Conservation (phyloP, 2,113 vertebrate species). For the Cacatua alba region DNA sequence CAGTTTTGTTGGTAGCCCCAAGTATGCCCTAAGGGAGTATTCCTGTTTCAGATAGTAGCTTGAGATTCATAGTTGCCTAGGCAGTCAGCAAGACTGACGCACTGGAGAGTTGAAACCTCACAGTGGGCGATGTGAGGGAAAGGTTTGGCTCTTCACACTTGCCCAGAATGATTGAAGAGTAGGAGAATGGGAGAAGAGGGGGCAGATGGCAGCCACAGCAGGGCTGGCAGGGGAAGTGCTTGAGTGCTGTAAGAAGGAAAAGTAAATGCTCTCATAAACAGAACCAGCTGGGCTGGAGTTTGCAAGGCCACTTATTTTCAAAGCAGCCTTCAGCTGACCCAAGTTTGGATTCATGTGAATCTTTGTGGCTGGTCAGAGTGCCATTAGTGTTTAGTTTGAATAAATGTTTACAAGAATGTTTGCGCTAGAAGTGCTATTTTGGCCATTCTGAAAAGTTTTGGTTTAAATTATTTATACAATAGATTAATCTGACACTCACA, state of each 20-base stretch:
- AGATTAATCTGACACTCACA: background rate
- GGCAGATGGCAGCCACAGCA: slow-evolving; percentile 23
- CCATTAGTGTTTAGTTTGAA: background rate
- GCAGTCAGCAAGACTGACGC: background rate
- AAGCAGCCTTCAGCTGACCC: background rate
- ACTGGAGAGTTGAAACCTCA: background rate
- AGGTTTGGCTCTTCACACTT: background rate
- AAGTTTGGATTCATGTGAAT: background rate
- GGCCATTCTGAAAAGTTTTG: background rate
- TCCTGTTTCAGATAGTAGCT: background rate
- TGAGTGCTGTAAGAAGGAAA: background rate
- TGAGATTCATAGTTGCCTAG: background rate
- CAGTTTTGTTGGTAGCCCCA: background rate
- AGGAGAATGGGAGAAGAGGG: background rate
- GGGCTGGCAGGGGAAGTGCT: background rate
- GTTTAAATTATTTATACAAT: background rate
- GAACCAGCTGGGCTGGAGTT: slow-evolving; percentile 8
- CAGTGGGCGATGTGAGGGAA: background rate
- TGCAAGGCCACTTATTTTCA: background rate
- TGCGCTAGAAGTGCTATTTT: background rate
- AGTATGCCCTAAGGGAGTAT: background rate
- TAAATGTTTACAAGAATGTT: slow-evolving; percentile 9
- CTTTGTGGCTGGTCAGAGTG: background rate
- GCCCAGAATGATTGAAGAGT: background rate
- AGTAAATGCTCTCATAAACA: slow-evolving; percentile 10